phyloP scores from a whole-genome alignment of 2,888 invertebrate genomes.

The Thalpophila matura region DNA sequence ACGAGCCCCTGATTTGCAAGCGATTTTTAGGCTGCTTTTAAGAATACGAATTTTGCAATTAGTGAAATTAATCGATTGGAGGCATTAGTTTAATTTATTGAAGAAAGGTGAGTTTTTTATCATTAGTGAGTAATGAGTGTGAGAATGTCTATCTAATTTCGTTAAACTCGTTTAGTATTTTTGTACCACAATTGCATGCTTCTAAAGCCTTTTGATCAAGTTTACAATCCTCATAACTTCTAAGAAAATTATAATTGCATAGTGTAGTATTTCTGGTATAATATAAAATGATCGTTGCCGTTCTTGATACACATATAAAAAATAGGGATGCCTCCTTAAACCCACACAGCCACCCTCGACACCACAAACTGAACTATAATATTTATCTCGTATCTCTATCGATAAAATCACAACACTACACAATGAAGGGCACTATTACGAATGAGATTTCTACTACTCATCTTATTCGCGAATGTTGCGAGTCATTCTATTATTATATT shows the following conservation, averaged over 20 bases:
- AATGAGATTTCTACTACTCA: constrained; percentile 85
- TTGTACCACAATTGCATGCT: background rate
- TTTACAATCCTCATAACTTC: background rate
- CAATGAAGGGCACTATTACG: constrained; percentile 75
- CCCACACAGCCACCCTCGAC: background rate
- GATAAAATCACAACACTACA: constrained; percentile 66
- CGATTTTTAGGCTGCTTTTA: constrained; percentile 50
- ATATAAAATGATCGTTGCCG: background rate
- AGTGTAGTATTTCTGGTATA: background rate
- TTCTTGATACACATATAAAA: background rate
- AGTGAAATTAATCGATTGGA: constrained; percentile 45
- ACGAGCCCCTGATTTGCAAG: constrained; percentile 52
- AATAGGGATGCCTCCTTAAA: background rate
- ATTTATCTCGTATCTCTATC: constrained; percentile 39
- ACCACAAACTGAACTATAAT: constrained; percentile 25
- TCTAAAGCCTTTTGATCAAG: background rate
- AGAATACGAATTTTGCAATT: constrained; percentile 56
- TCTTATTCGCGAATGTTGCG: constrained; percentile 84
- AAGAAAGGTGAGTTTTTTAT: constrained; percentile 28
- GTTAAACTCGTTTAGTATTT: background rate
- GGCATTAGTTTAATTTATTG: constrained; percentile 50
- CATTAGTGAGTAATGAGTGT: constrained; percentile 6
- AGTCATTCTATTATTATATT: constrained; percentile 87
- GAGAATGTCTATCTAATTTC: background rate
- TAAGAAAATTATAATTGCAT: background rate